phyloP scores from a whole-genome alignment of 2,888 invertebrate genomes.

The Dermolepida albohirtum region DNA sequence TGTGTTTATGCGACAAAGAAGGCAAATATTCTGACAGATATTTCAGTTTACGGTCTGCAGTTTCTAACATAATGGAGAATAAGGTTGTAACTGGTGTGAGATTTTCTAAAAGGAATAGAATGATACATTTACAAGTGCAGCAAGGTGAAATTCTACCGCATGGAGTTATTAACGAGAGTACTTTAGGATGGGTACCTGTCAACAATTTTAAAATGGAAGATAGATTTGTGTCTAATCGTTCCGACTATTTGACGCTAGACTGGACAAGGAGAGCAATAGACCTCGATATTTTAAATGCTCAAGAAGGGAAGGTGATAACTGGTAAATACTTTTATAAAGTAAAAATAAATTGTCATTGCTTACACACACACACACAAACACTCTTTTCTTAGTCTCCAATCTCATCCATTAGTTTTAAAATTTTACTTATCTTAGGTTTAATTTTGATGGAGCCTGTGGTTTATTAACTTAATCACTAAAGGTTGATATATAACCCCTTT shows the following conservation, averaged over 20 bases:
- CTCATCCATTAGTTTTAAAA: no score
- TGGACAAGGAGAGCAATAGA: constrained; percentile 68
- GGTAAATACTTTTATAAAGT: constrained; percentile 54
- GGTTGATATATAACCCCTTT: no score
- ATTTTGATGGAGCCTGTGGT: no score
- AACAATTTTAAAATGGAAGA: constrained; percentile 60
- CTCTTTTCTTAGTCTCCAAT: no score
- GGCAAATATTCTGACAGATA: constrained; percentile 76
- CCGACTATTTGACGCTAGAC: constrained; percentile 66
- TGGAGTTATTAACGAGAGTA: constrained; percentile 60
- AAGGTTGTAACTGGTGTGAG: constrained; percentile 67
- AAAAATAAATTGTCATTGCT: constrained; percentile 28
- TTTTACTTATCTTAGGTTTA: no score
- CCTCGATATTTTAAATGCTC: constrained; percentile 66
- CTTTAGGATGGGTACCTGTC: constrained; percentile 64
- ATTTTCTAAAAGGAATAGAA: constrained; percentile 65
- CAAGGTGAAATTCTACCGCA: constrained; percentile 62
- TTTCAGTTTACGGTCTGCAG: constrained; percentile 76
- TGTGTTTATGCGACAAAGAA: constrained; percentile 83
- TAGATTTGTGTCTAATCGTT: constrained; percentile 55
- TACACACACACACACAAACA: no score
- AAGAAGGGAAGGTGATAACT: constrained; percentile 65
- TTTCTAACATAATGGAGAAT: constrained; percentile 69
- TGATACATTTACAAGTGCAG: constrained; percentile 68
- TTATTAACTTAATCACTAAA: no score